Base-by-base conservation (phyloP, 2,888 invertebrate genomes). In the Lacanobia oleracea region DNA sequence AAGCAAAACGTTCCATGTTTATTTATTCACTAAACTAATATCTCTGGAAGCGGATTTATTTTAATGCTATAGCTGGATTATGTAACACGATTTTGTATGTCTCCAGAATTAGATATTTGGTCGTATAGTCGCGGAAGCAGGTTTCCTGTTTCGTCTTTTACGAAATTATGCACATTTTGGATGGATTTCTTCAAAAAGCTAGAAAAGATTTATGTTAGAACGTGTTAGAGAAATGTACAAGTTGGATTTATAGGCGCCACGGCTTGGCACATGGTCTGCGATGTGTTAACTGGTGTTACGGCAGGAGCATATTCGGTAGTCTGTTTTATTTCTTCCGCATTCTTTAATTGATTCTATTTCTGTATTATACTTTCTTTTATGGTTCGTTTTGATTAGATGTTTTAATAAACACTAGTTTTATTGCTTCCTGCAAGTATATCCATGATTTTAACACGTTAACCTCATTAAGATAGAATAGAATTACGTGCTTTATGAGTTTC, bases 321-420 rank as follows among this genome's bases (percentile, higher is more conserved):
- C 92, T 92, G 92, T 85, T 93, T 92, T 91, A 91, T 91, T 88
- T 94, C 94, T 94, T 94, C 94, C 94, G 93, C 91, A 90, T 93
- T 92, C 93, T 90, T 89, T 86, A 87, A 92, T 93, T 91, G 87
- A 84, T 86, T 91, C 93, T 94, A 93, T 93, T 94, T 91, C 79
- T 82, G 89, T 87, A 88, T 90, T 90, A n/a, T n/a, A 89, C 90
- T 92, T 88, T 91, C 89, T 74, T 91, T 91, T 89, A 91, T 88
- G 87, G 88, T 86, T 79, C 85, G 85, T 85, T 89, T 89, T 86
- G 85, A 87, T 90, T 83, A 87, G 76, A 83, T 85, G 82, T 87
- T 87, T 86, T 87, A 85, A 87, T 88, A 87, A 88, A 86, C 81
- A 81, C 78, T 75, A 75, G 77, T 84, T 90, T 90, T 88, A 91